Evolutionary conservation across 1,140 invertebrate genomes (phyloP).

Genomic region (Drosophila kurseongensis): DNA sequence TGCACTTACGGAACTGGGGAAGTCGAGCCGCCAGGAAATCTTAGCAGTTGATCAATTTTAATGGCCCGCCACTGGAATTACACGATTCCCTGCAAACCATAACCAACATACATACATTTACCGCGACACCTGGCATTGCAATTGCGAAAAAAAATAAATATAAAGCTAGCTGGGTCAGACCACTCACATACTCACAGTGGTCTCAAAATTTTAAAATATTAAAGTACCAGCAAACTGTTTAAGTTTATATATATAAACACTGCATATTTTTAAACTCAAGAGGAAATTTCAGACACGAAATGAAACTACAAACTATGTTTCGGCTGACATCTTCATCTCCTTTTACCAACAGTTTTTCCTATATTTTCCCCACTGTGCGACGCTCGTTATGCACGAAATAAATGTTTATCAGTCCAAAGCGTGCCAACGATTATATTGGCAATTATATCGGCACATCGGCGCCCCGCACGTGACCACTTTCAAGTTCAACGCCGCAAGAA

Average conservation of each 20-base stretch:
- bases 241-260: too few species aligned
- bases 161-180: constrained; percentile 24
- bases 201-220: neutral
- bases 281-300: too few species aligned
- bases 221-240: too few species aligned
- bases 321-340: too few species aligned
- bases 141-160: constrained; percentile 62
- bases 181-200: constrained; percentile 36
- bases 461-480: constrained; percentile 72
- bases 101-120: constrained; percentile 38
- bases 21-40: constrained; percentile 38
- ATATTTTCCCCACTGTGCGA: constrained; percentile 1
- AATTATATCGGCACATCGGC: constrained; percentile 74
- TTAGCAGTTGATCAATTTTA: constrained; percentile 72
- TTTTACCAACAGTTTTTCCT: too few species aligned
- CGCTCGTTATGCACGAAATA: constrained; percentile 41
- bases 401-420: constrained; percentile 58
- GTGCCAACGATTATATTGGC: constrained; percentile 71
- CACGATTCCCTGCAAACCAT: constrained; percentile 21
- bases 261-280: too few species aligned
- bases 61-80: constrained; percentile 68
- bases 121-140: constrained; percentile 44
- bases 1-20: constrained; percentile 1
- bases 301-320: too few species aligned
- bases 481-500: constrained; percentile 54